Evolutionary conservation across 1,140 invertebrate genomes (phyloP), one percentile per base, ranked within the genome.

Genomic region (Megalonaias nervosa): DNA sequence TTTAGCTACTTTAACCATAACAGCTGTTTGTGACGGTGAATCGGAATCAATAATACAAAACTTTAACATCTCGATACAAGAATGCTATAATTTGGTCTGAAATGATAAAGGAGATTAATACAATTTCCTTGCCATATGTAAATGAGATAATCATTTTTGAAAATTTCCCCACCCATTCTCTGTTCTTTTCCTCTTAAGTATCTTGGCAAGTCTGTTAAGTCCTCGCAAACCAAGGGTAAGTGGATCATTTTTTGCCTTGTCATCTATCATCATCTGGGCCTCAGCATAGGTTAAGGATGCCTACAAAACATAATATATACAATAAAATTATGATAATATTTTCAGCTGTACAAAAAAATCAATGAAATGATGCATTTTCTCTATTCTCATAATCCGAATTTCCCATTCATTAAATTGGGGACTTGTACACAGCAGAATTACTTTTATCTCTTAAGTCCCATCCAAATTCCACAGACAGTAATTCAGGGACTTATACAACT

Each of bases 271-370:
- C 65, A 96, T 91, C 90, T 99, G 98, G 1, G 98, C 98, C 91
- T 99, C 95, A 84, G 96, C 96, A 89, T 99, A 99, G 3, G 97
- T 99, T 93, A 99, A 94, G 2, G 97, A 96, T 67, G 94, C 93
- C 87, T 95, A 93, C 0, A 81, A 84, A 61, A 82, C 58, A 48
- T 62, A 58, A 9, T 38, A 19, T 69, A 48, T 48, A 48, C 4
- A 48, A 48, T 11, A 48, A 48, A 48, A 48, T 48, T 48, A 48
- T 48, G 38, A 6, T 48, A 48, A 48, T 48, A 48, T 48, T 6
- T 48, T 6, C 38, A 48, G 9, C 38, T 48, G 0, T 48, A 48
- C 6, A 48, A 48, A 48, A 48, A 9, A 48, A 5, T 6, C 26
- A 31, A 31, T 6, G 38, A 48, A 11, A 48, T 48, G 6, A 11